Conservation (phyloP, 2,797 vertebrate genomes). For the Bradypus variegatus region DNA sequence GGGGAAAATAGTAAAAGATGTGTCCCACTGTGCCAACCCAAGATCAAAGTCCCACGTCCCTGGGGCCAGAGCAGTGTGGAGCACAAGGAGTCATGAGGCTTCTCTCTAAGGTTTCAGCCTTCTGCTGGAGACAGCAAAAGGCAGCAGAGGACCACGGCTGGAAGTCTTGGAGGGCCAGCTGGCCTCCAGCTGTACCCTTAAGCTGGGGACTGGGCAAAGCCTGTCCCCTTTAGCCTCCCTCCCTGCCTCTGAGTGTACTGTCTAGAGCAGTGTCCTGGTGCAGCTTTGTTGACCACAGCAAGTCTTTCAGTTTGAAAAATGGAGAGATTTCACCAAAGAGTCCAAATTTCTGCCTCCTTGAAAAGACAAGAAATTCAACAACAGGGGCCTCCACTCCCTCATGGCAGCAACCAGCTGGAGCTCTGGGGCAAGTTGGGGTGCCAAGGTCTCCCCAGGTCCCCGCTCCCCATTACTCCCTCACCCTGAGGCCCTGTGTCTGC, state of each 20-base stretch:
- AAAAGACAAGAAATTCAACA: not conserved
- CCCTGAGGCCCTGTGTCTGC: not conserved
- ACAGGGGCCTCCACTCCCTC: not conserved
- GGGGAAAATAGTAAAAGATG: not conserved
- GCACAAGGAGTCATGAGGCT: rapidly evolving
- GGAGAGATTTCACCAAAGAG: not conserved
- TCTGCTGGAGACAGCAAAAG: not conserved
- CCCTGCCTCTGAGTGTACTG: not conserved
- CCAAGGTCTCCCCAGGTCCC: not conserved
- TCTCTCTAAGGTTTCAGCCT: not conserved
- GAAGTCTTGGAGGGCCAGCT: not conserved
- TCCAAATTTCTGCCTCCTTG: not conserved
- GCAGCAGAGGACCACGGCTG: not conserved
- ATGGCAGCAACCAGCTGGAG: not conserved
- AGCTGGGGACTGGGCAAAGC: not conserved
- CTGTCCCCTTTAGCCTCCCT: not conserved
- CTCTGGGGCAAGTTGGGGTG: not conserved
- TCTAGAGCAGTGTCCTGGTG: no score
- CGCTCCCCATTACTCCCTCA: not conserved
- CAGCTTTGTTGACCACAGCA: not conserved
- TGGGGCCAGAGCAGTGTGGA: not conserved
- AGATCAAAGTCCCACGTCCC: not conserved
- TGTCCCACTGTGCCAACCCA: not conserved
- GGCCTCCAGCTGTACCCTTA: not conserved
- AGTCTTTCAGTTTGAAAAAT: not conserved